A percentile compares a stretch with the other conserved stretches of the same genome.
phyloP scores from a whole-genome alignment of 1,140 invertebrate genomes.

The Atta colombica region DNA sequence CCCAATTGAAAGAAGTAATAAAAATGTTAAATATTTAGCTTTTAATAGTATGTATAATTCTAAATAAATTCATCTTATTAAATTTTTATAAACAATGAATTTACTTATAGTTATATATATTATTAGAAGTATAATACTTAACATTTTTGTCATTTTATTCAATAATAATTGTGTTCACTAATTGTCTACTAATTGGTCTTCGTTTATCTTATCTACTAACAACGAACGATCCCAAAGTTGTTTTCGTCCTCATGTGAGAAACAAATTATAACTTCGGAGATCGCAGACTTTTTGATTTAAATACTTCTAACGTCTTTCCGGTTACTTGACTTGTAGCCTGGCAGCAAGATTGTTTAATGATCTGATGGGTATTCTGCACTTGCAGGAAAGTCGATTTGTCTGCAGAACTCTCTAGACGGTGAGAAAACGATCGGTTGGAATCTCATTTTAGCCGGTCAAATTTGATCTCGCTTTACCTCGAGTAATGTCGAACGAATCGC shows the following conservation, averaged over 20 bases:
- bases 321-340: slow-evolving; percentile 39
- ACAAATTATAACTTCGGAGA: neutral
- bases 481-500: slow-evolving; percentile 54
- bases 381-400: slow-evolving; percentile 33
- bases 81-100: too few species aligned
- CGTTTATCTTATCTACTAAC: neutral
- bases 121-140: neutral
- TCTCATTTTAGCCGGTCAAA: slow-evolving; percentile 59
- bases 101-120: neutral
- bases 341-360: slow-evolving; percentile 64
- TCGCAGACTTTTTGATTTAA: neutral
- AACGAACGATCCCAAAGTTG: neutral
- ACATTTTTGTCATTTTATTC: too few species aligned
- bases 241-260: neutral
- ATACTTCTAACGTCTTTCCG: slow-evolving; percentile 29
- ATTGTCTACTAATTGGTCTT: too few species aligned
- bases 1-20: too few species aligned
- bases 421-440: slow-evolving; percentile 40
- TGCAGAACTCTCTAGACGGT: neutral
- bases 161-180: too few species aligned
- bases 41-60: too few species aligned
- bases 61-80: too few species aligned
- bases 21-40: too few species aligned
- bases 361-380: neutral
- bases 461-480: slow-evolving; percentile 62